Evolutionary conservation across 2,113 vertebrate species (phyloP).

Genomic region (Blennius ocellaris): DNA sequence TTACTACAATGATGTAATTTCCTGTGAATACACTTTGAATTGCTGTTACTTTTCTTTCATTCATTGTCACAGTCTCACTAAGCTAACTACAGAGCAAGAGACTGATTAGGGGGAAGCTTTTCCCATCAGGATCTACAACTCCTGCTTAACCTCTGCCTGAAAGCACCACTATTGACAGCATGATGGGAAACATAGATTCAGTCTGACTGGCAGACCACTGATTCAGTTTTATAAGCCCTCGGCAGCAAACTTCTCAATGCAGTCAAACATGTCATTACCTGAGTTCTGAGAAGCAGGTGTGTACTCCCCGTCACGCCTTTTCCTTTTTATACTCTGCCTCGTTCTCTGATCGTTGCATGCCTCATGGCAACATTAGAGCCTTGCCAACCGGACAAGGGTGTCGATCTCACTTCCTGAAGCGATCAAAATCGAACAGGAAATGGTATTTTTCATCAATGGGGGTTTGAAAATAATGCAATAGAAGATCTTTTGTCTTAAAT

Average conservation of each 20-base stretch:
- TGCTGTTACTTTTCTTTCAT: no score
- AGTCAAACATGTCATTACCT: conserved; percentile 8
- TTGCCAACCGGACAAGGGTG: conserved; percentile 4
- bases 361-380: neutral
- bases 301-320: neutral
- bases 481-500: neutral
- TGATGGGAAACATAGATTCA: neutral
- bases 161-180: neutral
- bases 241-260: neutral
- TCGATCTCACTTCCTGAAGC: neutral
- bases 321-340: neutral
- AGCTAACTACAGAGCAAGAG: no score
- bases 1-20: no score
- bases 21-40: no score
- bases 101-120: no score
- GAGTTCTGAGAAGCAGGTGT: conserved; percentile 4
- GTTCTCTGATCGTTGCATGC: neutral
- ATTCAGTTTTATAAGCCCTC: conserved; percentile 3
- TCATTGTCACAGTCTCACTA: no score
- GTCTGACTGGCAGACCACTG: neutral
- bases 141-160: neutral
- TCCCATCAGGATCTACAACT: no score
- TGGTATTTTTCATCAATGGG: neutral
- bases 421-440: conserved; percentile 21
- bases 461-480: neutral